Percentiles rank a stretch among this genome's conserved stretches.
Conservation (phyloP, 2,888 invertebrate species). For the Laothoe populi region DNA sequence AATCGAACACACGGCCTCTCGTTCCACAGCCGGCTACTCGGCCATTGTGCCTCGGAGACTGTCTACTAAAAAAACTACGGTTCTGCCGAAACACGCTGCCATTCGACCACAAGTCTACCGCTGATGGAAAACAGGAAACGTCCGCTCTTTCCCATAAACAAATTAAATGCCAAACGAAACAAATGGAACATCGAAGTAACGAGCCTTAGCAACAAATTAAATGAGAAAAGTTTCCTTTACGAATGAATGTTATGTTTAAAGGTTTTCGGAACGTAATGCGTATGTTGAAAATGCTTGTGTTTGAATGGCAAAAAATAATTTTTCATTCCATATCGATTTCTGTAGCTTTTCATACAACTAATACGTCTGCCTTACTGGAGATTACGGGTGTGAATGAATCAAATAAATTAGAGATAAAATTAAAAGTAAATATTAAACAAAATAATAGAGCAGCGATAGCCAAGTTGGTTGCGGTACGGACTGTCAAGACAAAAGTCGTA, state of each 20-base stretch:
- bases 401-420: no score
- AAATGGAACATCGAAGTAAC: constrained; percentile 17
- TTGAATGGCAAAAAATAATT: background rate
- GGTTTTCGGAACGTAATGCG: constrained; percentile 1
- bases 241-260: constrained; percentile 13
- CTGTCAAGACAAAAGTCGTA: no score
- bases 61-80: no score
- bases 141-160: background rate
- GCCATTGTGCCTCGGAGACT: no score
- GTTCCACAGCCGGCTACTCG: no score
- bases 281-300: background rate
- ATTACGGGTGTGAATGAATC: no score
- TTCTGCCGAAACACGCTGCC: no score
- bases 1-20: no score
- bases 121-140: background rate
- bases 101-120: background rate
- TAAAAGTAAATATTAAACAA: no score
- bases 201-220: constrained; percentile 24
- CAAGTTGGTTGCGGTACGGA: no score
- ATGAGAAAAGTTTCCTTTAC: constrained; percentile 17
- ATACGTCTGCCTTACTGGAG: no score
- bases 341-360: background rate
- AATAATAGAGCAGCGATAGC: no score
- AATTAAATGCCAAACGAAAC: constrained; percentile 5
- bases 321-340: background rate